Percentiles rank a stretch among this genome's conserved stretches.
These are phyloP conservation scores for Cylas formicarius DNA, from an alignment of 1,140 invertebrate genomes.

Conservation along the genomic window DNA sequence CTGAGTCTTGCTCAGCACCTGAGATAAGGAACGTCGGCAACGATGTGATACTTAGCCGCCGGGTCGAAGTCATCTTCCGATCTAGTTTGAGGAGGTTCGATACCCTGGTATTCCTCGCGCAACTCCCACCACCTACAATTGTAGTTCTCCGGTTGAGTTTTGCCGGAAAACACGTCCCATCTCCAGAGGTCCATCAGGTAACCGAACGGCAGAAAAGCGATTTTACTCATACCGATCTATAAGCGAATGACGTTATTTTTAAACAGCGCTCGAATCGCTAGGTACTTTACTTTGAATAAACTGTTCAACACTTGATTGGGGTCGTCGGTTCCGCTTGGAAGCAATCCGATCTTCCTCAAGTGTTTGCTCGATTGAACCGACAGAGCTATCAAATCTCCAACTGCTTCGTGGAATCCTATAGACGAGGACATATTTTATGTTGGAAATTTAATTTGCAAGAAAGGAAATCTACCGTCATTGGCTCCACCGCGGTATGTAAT, in stretches of 20 bases:
- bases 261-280: background rate
- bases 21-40: slow-evolving; percentile 72
- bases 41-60: slow-evolving; percentile 75
- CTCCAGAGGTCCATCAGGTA: slow-evolving; percentile 80
- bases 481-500: slow-evolving; percentile 67
- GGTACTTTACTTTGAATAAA: background rate
- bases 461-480: too few species aligned
- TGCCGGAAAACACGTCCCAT: slow-evolving; percentile 76
- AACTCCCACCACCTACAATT: slow-evolving; percentile 71
- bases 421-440: too few species aligned
- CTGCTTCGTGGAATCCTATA: slow-evolving; percentile 85
- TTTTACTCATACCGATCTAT: slow-evolving; percentile 66
- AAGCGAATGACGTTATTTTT: slow-evolving; percentile 7
- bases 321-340: slow-evolving; percentile 42
- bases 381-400: slow-evolving; percentile 79
- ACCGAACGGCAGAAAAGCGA: slow-evolving; percentile 81
- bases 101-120: slow-evolving; percentile 65
- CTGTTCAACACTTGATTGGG: slow-evolving; percentile 45
- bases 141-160: slow-evolving; percentile 58
- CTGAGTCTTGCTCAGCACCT: slow-evolving; percentile 49
- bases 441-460: too few species aligned
- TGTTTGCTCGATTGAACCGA: slow-evolving; percentile 75
- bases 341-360: slow-evolving; percentile 64
- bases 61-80: slow-evolving; percentile 76
- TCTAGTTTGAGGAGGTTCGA: slow-evolving; percentile 66